Base-by-base conservation (phyloP, 2,797 vertebrate species). In the Mormyrus proboscirostris region DNA sequence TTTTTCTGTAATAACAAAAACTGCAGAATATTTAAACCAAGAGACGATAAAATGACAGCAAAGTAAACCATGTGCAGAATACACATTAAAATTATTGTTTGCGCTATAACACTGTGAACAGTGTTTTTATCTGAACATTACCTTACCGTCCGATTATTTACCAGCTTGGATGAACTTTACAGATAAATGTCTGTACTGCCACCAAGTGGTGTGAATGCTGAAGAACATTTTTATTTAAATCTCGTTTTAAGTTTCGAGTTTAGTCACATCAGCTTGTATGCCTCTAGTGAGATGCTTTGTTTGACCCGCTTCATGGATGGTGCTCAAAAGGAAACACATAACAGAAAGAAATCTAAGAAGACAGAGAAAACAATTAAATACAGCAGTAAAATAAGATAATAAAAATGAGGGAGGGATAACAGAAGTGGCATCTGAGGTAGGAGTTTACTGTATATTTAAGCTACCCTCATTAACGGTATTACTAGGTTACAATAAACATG, bases 151-250 rank as follows among this genome's bases (percentile, higher is more conserved):
- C 3, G 9, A 49, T 5, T 50, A 19, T n/a, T 50, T 84, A 51
- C 7, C 22, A 12, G 22, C 22, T 51, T 9, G 19, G 25, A 84
- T n/a, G n/a, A 51, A 29, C 47, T 49, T 12, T n/a, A 25, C 16
- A 51, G 22, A 50, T 49, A 51, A 33, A 29, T 73, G 59, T 69
- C 22, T 89, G 25, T 73, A 93, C 90, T 90, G 94, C 93, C 95
- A 91, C 91, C 95, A 29, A 92, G 94, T 96, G 96, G 94, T 89
- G 14, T 0, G 88, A 0, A 3, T 0, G 50, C 22, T 59, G 14
- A 92, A 91, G 92, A 29, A 79, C 93, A 93, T n/a, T 79, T 79
- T 44, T 47, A 79, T 79, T 44, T 2, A 47, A 79, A 79, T 79
- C 33, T 79, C 7, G 5, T 44, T 76, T 76, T 9, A 69, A 4